Conservation (phyloP, 2,797 vertebrate genomes). For the Phataginus tricuspis region DNA sequence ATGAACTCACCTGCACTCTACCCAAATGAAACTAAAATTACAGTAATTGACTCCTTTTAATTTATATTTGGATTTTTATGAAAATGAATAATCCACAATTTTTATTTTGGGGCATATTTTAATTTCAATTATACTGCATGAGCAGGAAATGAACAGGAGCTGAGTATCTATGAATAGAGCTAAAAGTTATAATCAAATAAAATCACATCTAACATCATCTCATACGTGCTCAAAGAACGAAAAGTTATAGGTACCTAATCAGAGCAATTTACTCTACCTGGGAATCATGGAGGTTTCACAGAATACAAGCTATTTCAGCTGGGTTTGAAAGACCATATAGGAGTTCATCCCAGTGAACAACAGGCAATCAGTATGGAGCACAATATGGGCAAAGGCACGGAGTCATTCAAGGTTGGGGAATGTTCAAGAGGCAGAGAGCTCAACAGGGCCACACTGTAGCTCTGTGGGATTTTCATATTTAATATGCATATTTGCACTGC, state of each 20-base stretch:
- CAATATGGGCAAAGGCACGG: neutral
- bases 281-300: neutral
- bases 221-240: neutral
- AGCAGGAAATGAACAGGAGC: neutral
- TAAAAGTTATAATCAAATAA: neutral
- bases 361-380: neutral
- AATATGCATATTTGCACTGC: neutral
- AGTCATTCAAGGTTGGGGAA: neutral
- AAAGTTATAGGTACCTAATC: neutral
- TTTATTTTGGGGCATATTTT: neutral
- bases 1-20: neutral
- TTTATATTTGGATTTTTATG: neutral
- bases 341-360: neutral
- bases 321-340: neutral
- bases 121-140: neutral
- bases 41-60: neutral
- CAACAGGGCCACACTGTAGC: no score
- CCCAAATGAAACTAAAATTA: neutral
- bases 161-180: neutral
- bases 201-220: neutral
- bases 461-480: neutral
- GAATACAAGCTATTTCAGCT: neutral
- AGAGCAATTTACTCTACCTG: neutral
- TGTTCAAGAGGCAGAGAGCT: neutral
- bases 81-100: neutral